These are phyloP conservation scores for Tachina fera DNA, from an alignment of 2,888 invertebrate species.

Conservation along the genomic window DNA sequence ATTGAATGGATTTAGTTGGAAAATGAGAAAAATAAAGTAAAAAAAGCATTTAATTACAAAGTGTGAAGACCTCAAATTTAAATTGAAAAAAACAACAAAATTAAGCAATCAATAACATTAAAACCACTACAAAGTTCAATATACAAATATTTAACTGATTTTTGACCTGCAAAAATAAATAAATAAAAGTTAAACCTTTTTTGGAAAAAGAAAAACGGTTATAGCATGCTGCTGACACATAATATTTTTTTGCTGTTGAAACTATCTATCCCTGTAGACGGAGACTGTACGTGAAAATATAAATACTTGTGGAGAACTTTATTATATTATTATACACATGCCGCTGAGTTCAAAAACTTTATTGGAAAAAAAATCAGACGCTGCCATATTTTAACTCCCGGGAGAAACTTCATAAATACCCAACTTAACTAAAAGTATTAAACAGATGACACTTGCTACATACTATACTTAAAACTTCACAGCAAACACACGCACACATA, in stretches of 20 bases:
- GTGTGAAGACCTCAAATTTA: constrained; percentile 70
- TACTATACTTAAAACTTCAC: constrained; percentile 57
- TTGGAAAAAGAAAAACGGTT: neutral
- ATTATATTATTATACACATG: constrained; percentile 17
- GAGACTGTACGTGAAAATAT: neutral
- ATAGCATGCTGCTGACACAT: constrained; percentile 9
- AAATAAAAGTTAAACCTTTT: constrained; percentile 15
- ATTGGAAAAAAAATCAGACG: constrained; percentile 58
- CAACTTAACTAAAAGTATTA: constrained; percentile 69
- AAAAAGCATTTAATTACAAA: constrained; percentile 67
- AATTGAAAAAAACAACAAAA: constrained; percentile 23
- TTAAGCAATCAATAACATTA: constrained; percentile 58
- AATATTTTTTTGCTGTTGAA: neutral
- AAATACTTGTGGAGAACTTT: constrained; percentile 38
- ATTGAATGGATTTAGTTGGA: constrained; percentile 43
- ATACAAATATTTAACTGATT: constrained; percentile 56
- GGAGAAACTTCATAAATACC: constrained; percentile 66
- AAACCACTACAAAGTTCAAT: constrained; percentile 67
- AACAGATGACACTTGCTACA: constrained; percentile 68
- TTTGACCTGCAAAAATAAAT: constrained; percentile 9
- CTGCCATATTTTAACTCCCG: constrained; percentile 32
- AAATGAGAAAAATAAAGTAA: constrained; percentile 1
- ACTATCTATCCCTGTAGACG: constrained; percentile 18
- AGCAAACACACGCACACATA: constrained; percentile 20
- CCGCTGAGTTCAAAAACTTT: neutral